Base-by-base conservation (phyloP, 2,888 invertebrate genomes). In the Elegia similella region DNA sequence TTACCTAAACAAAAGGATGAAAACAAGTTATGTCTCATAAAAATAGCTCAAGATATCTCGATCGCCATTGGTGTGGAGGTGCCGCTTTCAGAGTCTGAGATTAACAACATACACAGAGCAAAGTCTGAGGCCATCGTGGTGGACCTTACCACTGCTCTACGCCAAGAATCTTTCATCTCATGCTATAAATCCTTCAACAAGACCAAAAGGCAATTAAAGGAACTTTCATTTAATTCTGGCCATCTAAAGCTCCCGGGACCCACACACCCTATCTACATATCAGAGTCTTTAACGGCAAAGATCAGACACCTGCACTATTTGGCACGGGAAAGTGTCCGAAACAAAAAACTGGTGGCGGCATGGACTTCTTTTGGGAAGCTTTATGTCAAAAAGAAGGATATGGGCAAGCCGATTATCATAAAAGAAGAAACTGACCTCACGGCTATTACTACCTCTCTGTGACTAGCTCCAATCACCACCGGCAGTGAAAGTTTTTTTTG, bases 91-190 rank as follows among this genome's bases (percentile, higher is more conserved):
- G 48, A 59, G 2, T 12, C 32, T 0, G 67, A 65, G 30, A 62
- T 68, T 6, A 56, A 58, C 16, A 57, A 62, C 29, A 55, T 67
- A 0, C 62, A 57, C 17, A 52, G 64, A 0, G 56, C 15, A 0
- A 63, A 61, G 34, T 42, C 58, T 16, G 30, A 60, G 13, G 29
- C 65, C 7, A 52, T 58, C 6, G 15, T 55, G 1, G 50, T 58
- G 0, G 52, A 55, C 6, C 44, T 58, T 12, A 44, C 55, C 1
- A 52, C 55, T 7, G 54, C 32, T 8, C 13, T 8, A 0, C 42
- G 55, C 0, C 62, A 64, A 16, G 64, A 62, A 53, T 38, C 42
- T 3, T 1, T 64, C 5, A 50, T 64, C 2, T 42, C 55, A 2
- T n/a, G 15, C 7, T 50, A 34, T 6, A 64, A 52, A 15, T 38